These are phyloP conservation scores for Ahaetulla prasina DNA, from an alignment of 2,113 vertebrate genomes.

Conservation along the genomic window DNA sequence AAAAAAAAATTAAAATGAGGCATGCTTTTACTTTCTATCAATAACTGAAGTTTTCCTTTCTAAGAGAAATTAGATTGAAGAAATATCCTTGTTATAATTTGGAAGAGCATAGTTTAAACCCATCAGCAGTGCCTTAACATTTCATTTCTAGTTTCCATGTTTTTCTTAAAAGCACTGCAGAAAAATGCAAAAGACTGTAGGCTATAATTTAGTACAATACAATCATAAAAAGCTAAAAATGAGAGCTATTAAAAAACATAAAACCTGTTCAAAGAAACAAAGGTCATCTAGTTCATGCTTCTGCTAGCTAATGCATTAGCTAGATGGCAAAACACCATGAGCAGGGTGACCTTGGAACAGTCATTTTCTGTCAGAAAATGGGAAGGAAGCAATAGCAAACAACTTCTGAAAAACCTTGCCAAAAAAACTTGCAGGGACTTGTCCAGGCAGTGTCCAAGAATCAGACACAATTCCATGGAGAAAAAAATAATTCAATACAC, in stretches of 20 bases:
- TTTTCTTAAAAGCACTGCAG: neutral
- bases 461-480: neutral
- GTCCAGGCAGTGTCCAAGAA: neutral
- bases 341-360: neutral
- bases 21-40: neutral
- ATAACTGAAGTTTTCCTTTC: neutral
- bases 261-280: neutral
- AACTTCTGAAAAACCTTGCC: neutral
- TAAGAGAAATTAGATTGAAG: neutral
- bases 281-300: neutral
- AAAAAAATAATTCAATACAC: neutral
- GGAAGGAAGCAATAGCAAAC: neutral
- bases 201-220: slow-evolving; percentile 2
- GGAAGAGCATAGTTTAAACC: neutral
- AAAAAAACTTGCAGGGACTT: neutral
- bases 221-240: slow-evolving; percentile 31
- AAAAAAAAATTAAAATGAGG: neutral
- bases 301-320: neutral
- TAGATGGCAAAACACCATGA: neutral
- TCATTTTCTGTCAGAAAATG: neutral
- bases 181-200: slow-evolving; percentile 22
- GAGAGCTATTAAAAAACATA: neutral
- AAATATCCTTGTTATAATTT: neutral
- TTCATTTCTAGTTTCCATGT: neutral
- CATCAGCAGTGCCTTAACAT: neutral